Percentiles rank a stretch among this genome's conserved stretches.
These are phyloP conservation scores for Orthosia gracilis DNA, from an alignment of 2,888 invertebrate genomes.

Conservation along the genomic window DNA sequence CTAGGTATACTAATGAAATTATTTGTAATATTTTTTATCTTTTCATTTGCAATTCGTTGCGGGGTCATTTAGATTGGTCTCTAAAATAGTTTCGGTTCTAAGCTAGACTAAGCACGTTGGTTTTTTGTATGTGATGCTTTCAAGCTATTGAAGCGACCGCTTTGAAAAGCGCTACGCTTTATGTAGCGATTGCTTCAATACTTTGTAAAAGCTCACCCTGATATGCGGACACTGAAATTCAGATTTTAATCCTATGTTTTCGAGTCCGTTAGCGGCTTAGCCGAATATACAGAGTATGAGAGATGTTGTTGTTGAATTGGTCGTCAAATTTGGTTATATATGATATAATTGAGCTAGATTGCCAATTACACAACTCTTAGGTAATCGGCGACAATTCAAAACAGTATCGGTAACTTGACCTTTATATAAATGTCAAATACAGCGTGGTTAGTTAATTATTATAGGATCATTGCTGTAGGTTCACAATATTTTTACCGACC, in stretches of 20 bases:
- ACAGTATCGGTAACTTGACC: constrained; percentile 9
- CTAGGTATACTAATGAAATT: not conserved
- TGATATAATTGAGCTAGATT: not conserved
- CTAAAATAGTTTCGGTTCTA: not conserved
- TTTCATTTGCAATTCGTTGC: not conserved
- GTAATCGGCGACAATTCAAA: constrained; percentile 5
- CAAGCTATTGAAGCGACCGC: constrained; percentile 6
- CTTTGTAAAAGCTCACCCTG: constrained; percentile 12
- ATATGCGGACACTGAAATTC: not conserved
- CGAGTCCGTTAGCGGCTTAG: not conserved
- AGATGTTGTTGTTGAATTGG: not conserved
- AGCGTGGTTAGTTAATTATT: constrained; percentile 12
- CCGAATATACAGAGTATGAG: not conserved
- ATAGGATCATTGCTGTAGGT: not conserved
- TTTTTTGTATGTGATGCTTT: constrained; percentile 26
- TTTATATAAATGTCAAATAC: constrained; percentile 30
- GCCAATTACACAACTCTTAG: constrained; percentile 20
- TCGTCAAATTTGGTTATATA: not conserved
- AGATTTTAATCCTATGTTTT: constrained; percentile 19
- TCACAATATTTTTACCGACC: constrained; percentile 4
- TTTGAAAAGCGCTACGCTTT: constrained; percentile 41
- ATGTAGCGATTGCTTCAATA: constrained; percentile 27
- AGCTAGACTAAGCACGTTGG: not conserved
- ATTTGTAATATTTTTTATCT: not conserved
- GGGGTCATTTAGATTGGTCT: not conserved